Evolutionary conservation across 2,888 invertebrate species (phyloP).

Genomic region (Coleophora flavipennella): DNA sequence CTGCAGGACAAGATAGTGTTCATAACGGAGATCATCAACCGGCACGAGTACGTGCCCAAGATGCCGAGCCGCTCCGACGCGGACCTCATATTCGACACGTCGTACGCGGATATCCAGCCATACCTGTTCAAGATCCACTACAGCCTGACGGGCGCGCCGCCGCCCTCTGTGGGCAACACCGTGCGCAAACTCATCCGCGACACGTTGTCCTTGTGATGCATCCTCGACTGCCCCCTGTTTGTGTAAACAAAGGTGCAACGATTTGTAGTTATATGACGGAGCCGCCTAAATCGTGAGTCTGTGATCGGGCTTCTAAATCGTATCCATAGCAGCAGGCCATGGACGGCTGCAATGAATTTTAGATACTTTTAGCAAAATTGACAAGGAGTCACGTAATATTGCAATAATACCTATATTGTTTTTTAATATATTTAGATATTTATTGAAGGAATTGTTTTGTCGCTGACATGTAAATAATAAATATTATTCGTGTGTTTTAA

Average conservation of each 20-base stretch:
- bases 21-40: slow-evolving; percentile 95
- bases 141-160: slow-evolving; percentile 83
- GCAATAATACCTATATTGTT: slow-evolving; percentile 1
- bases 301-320: no score
- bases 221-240: slow-evolving; percentile 16
- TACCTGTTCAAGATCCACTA: slow-evolving; percentile 95
- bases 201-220: slow-evolving; percentile 82
- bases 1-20: slow-evolving; percentile 94
- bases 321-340: no score
- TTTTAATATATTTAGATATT: no score
- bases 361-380: no score
- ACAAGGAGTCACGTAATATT: no score
- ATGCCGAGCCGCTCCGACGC: slow-evolving; percentile 94
- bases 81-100: slow-evolving; percentile 94
- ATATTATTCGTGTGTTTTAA: no score
- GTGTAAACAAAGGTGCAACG: neutral
- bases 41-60: slow-evolving; percentile 96
- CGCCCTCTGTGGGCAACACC: slow-evolving; percentile 87
- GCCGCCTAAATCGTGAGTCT: no score
- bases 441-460: no score
- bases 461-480: no score
- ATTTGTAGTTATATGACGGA: no score
- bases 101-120: slow-evolving; percentile 94
- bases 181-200: slow-evolving; percentile 92
- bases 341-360: no score